Evolutionary conservation across 2,888 invertebrate genomes (phyloP).

Genomic region (Microctonus aethiopoides): DNA sequence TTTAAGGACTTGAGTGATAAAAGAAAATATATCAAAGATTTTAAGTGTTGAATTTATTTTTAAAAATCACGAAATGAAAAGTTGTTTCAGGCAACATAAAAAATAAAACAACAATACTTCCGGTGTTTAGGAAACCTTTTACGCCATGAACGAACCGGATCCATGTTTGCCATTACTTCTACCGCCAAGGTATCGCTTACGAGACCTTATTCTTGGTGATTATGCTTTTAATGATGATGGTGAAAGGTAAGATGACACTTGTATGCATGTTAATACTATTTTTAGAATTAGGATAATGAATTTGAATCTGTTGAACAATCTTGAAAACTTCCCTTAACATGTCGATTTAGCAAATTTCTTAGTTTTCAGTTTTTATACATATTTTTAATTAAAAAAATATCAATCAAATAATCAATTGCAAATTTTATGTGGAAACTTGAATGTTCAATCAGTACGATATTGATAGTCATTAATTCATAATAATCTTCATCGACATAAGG

Average conservation of each 20-base stretch:
- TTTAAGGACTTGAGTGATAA: not conserved
- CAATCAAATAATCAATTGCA: too few relatives aligned
- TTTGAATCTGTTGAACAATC: not conserved
- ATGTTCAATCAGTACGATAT: not conserved
- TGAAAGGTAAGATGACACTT: constrained; percentile 74
- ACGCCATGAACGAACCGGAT: constrained; percentile 62
- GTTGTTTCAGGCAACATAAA: constrained; percentile 32
- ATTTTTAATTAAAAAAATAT: too few relatives aligned
- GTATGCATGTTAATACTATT: not conserved
- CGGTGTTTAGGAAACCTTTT: constrained; percentile 32
- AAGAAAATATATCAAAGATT: not conserved
- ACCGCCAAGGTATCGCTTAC: constrained; percentile 79
- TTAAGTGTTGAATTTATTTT: constrained; percentile 41
- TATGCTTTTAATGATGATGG: constrained; percentile 82
- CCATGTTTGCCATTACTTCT: constrained; percentile 67
- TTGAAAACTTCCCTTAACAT: too few relatives aligned
- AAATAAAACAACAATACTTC: constrained; percentile 35
- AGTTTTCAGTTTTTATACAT: too few relatives aligned
- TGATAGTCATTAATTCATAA: not conserved
- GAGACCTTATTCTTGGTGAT: constrained; percentile 82
- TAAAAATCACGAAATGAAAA: constrained; percentile 38
- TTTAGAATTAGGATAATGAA: not conserved
- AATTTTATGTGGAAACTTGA: too few relatives aligned
- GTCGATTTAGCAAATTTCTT: too few relatives aligned
- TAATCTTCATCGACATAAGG: constrained; percentile 1